Conservation (phyloP, 2,113 vertebrate species). For the Ophiodon elongatus region DNA sequence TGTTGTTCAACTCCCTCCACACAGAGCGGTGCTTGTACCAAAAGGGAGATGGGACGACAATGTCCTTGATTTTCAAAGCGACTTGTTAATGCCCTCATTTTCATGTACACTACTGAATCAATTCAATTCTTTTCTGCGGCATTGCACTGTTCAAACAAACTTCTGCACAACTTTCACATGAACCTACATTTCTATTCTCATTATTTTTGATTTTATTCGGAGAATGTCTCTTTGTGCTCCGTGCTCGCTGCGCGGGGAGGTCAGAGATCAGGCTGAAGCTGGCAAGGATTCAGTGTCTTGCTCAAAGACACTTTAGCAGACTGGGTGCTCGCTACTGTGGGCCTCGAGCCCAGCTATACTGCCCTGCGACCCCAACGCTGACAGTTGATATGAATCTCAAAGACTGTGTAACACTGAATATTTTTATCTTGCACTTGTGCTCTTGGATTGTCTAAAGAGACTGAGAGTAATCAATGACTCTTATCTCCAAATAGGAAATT, state of each 20-base stretch:
- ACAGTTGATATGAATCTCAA: conserved; percentile 52
- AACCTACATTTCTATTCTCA: conserved; percentile 59
- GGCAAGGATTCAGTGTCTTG: conserved; percentile 68
- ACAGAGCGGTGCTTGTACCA: conserved; percentile 16
- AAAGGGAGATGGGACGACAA: conserved; percentile 40
- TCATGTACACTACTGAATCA: conserved; percentile 56
- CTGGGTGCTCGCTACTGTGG: conserved; percentile 30
- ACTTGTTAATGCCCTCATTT: conserved; percentile 64
- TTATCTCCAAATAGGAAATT: conserved; percentile 53
- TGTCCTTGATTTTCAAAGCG: conserved; percentile 62
- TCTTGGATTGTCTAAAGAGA: conserved; percentile 41
- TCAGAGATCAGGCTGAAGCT: conserved; percentile 64
- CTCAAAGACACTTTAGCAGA: conserved; percentile 69
- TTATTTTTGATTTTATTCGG: conserved; percentile 53
- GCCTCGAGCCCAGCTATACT: conserved; percentile 38
- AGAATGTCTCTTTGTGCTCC: conserved; percentile 50
- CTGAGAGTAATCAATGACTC: conserved; percentile 43
- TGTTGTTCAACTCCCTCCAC: conserved; percentile 56
- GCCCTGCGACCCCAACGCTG: conserved; percentile 51
- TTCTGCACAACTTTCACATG: conserved; percentile 55
- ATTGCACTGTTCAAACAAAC: conserved; percentile 58
- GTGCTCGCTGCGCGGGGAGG: conserved; percentile 44
- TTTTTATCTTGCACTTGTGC: conserved; percentile 49
- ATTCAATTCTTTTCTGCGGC: conserved; percentile 30
- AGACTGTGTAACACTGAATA: conserved; percentile 35